Percentiles rank a stretch among this genome's conserved stretches.
Evolutionary conservation across 2,113 vertebrate species (phyloP).

Genomic region (Chaetodon trifascialis): DNA sequence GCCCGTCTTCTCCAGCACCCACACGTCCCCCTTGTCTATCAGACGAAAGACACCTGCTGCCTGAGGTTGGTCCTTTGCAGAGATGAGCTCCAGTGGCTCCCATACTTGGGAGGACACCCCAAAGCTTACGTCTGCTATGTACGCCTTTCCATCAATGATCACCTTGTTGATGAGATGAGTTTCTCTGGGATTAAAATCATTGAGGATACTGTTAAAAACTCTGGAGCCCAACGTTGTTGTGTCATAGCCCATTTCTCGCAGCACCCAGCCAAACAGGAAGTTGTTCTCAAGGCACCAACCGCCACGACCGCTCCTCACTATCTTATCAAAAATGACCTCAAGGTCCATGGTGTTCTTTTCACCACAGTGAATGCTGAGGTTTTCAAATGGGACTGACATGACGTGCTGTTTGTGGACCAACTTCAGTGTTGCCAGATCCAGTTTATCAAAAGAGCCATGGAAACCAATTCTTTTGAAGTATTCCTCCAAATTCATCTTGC

Average conservation of each 20-base stretch:
- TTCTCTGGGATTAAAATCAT: constrained; percentile 49
- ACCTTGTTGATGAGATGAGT: constrained; percentile 82
- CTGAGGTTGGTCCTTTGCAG: constrained; percentile 86
- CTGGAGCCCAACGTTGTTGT: constrained; percentile 75
- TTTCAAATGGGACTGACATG: constrained; percentile 87
- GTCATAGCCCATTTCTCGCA: constrained; percentile 86
- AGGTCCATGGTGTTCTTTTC: constrained; percentile 82
- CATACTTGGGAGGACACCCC: constrained; percentile 86
- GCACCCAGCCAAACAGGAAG: constrained; percentile 87
- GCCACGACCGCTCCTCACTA: constrained; percentile 85
- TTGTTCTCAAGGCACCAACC: constrained; percentile 94
- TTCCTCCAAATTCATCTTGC: constrained; percentile 85
- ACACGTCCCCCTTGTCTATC: constrained; percentile 76
- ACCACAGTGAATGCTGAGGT: constrained; percentile 90
- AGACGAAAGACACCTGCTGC: constrained; percentile 83
- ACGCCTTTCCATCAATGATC: constrained; percentile 78
- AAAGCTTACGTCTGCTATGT: constrained; percentile 88
- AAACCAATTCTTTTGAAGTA: constrained; percentile 91
- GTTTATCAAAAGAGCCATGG: constrained; percentile 67
- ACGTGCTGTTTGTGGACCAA: constrained; percentile 85
- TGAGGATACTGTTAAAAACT: constrained; percentile 66
- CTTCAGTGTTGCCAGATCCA: constrained; percentile 85
- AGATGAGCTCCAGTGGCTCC: constrained; percentile 88
- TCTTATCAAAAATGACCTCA: constrained; percentile 82
- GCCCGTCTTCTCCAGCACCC: constrained; percentile 87